phyloP scores from a whole-genome alignment of 2,113 vertebrate genomes.

The Odocoileus virginianus region DNA sequence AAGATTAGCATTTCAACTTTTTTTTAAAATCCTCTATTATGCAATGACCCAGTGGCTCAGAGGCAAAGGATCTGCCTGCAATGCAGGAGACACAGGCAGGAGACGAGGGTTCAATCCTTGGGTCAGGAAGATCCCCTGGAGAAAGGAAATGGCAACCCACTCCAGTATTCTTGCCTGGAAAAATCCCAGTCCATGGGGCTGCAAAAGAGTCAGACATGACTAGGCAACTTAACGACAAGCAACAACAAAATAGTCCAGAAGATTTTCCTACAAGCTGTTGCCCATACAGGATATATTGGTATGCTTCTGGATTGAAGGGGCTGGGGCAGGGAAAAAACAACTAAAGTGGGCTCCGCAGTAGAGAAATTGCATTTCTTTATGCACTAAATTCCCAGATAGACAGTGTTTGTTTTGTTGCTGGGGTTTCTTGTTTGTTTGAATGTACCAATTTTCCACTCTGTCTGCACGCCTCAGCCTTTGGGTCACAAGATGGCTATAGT shows the following conservation, averaged over 20 bases:
- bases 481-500: background rate
- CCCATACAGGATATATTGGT: background rate
- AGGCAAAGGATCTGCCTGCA: background rate
- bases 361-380: background rate
- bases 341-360: background rate
- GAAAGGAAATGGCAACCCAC: background rate
- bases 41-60: background rate
- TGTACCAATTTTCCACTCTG: background rate
- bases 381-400: background rate
- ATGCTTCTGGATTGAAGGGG: background rate
- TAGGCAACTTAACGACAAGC: background rate
- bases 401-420: background rate
- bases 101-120: background rate
- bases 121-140: background rate
- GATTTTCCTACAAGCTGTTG: background rate
- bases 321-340: background rate
- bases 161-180: background rate
- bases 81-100: background rate
- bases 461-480: background rate
- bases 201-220: background rate
- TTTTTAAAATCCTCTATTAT: background rate
- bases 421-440: background rate
- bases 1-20: background rate
- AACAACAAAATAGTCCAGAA: background rate
- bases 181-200: background rate